Evolutionary conservation across 2,797 vertebrate genomes (phyloP), one percentile per base, ranked within the genome.

Genomic region (Chromis chromis): DNA sequence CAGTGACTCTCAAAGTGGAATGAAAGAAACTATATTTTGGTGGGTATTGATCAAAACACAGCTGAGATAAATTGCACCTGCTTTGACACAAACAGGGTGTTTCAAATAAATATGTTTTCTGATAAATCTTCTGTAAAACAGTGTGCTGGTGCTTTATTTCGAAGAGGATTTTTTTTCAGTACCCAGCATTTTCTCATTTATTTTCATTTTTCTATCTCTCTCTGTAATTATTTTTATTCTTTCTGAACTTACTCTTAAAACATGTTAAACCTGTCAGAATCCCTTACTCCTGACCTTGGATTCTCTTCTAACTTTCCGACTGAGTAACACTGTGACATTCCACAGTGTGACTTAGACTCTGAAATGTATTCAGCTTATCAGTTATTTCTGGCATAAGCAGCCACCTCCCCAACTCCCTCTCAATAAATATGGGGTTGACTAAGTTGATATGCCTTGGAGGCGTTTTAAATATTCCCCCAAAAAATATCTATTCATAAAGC

Each of bases 401-500:
- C 74, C 75, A 40, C 64, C 79, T 62, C 63, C 63, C 27, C 59
- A 85, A 83, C 82, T 78, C 79, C 79, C 73, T 82, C 80, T 86
- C 86, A 88, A 88, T 90, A 91, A 91, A 93, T 90, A 90, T 70
- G 68, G 88, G 87, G 84, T 91, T 90, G 90, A 86, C 88, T 89
- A 89, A 82, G 86, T 87, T 83, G 90, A 89, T 89, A 91, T 90
- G 86, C 91, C 91, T 91, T 79, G 4, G 76, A 89, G 85, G 86
- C 82, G 24, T 92, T 91, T 92, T 87, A 89, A 92, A 92, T 89
- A 91, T 87, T 82, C 80, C 86, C 79, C 78, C 70, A 73, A 77
- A 84, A 87, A 91, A 93, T 91, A 92, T 93, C 91, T 89, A 89
- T 92, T 92, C 91, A 92, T 91, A 89, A 90, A 91, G 86, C 82